Base-by-base conservation (phyloP, 2,797 vertebrate genomes). In the Lepilemur ruficaudatus region DNA sequence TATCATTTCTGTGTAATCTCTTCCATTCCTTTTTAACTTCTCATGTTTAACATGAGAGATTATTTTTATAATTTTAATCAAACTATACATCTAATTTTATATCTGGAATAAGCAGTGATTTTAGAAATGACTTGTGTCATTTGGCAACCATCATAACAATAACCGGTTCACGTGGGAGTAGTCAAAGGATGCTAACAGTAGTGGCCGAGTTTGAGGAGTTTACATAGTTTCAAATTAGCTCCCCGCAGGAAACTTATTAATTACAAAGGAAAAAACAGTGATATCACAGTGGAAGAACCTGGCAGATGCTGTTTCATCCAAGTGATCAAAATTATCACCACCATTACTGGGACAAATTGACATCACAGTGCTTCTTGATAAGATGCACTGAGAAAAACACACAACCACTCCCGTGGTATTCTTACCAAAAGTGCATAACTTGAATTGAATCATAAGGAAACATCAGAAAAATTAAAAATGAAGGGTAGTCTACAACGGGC, bases 51-150 rank as follows among this genome's bases (percentile, higher is more conserved):
- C 1, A 20, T 20, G 32, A 70, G 38, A 79, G 32, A 4, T 52
- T 22, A 48, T 80, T 92, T 93, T 86, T 50, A 72, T n/a, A 50
- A 32, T 72, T 85, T 85, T 75, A 35, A 89, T 87, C 65, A 90
- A 70, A 88, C 35, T 86, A 52, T 43, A 48, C 22, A 95, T 75
- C 61, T 82, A 73, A 86, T 70, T 95, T 92, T 92, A 73, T 23
- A 95, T 67, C 4, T 59, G 17, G 11, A 96, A 82, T 48, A 78
- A 95, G 57, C 30, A 57, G 79, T 70, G 38, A 94, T 46, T 89
- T 91, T 57, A 41, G 87, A 93, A 95, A 79, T 78, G 84, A 80
- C 43, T 92, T 84, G 32, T 89, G 30, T 25, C 35, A 90, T 32
- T 85, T 87, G 65, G 15, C 32, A 95, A 63, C 20, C 70, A 72